Conservation (phyloP, 2,113 vertebrate genomes). For the Triplophysa rosa region DNA sequence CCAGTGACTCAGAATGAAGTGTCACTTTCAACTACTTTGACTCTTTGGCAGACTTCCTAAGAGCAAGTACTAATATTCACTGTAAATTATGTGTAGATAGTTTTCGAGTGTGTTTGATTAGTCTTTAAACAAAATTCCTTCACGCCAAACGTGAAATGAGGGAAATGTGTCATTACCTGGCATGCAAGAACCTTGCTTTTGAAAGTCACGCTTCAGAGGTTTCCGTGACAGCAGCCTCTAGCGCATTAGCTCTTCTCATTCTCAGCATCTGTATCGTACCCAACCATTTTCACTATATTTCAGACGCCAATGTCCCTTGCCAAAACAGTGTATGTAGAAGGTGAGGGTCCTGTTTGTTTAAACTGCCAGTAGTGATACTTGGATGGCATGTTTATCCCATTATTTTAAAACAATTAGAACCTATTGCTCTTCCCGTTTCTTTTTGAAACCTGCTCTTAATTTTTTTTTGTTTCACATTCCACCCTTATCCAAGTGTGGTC, state of each 20-base stretch:
- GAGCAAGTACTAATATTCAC: slow-evolving; percentile 4
- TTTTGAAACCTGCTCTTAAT: slow-evolving; percentile 54
- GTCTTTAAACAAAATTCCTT: slow-evolving; percentile 3
- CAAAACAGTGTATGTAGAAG: slow-evolving; percentile 52
- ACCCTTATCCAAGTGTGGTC: slow-evolving; percentile 69
- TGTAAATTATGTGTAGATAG: slow-evolving; percentile 4
- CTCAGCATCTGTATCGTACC: neutral
- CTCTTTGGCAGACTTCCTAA: neutral
- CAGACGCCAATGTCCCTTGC: slow-evolving; percentile 49
- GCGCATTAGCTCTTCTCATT: neutral
- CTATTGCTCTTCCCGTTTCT: slow-evolving; percentile 53
- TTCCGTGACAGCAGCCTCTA: neutral
- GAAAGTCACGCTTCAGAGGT: slow-evolving; percentile 2
- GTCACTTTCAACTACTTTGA: slow-evolving; percentile 15
- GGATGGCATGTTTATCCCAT: slow-evolving; percentile 68
- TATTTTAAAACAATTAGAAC: slow-evolving; percentile 68
- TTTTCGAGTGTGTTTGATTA: slow-evolving; percentile 1
- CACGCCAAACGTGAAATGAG: neutral
- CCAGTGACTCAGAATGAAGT: slow-evolving; percentile 22
- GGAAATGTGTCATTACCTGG: neutral
- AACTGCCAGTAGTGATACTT: slow-evolving; percentile 63
- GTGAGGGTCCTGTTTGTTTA: slow-evolving; percentile 54
- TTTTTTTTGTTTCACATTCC: slow-evolving; percentile 56
- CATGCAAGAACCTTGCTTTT: neutral
- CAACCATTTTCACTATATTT: neutral